A percentile compares a stretch with the other conserved stretches of the same genome.
Evolutionary conservation across 2,797 vertebrate species (phyloP).

Genomic region (Dallia pectoralis): DNA sequence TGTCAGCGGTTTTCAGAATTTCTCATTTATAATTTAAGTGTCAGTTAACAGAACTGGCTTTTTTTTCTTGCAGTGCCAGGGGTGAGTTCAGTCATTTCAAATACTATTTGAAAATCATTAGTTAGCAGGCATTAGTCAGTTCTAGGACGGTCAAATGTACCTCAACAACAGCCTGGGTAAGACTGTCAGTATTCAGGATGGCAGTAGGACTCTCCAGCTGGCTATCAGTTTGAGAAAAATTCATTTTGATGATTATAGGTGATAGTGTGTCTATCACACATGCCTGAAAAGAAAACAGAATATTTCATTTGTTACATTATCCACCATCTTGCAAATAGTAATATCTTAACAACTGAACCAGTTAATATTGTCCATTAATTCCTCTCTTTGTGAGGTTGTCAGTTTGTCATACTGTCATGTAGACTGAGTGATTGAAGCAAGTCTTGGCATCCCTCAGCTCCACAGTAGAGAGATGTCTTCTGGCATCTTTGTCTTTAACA

Average conservation of each 20-base stretch:
- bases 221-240: slow-evolving; percentile 61
- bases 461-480: slow-evolving; percentile 4
- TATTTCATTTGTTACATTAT: not conserved
- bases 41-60: too few species aligned
- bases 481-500: slow-evolving; percentile 20
- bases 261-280: slow-evolving; percentile 76
- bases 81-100: not conserved
- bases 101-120: not conserved
- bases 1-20: too few species aligned
- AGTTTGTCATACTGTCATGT: slow-evolving; percentile 63
- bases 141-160: slow-evolving; percentile 35
- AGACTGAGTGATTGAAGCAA: slow-evolving; percentile 60
- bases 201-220: not conserved
- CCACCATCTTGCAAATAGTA: not conserved
- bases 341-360: not conserved
- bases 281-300: slow-evolving; percentile 55
- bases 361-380: not conserved
- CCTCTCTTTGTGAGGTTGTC: not conserved
- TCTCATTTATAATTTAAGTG: too few species aligned
- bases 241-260: slow-evolving; percentile 69
- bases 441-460: slow-evolving; percentile 16
- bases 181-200: slow-evolving; percentile 53
- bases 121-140: not conserved
- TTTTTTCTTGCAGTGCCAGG: too few species aligned
- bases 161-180: slow-evolving; percentile 35